Conservation (phyloP, 2,888 invertebrate species). For the Pseudococcus viburni region DNA sequence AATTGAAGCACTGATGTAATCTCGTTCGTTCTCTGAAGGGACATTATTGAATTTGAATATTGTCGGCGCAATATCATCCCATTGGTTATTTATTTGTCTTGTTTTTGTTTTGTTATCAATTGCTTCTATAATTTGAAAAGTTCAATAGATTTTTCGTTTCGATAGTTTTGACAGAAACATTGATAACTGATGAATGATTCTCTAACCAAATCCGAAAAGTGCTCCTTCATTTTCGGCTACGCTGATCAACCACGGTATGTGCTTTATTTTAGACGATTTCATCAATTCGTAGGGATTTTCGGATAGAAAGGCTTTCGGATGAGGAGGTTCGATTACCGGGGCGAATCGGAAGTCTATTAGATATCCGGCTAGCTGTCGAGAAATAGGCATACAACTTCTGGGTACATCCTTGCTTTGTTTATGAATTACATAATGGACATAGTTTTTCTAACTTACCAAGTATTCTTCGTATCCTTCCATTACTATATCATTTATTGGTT, state of each 20-base stretch:
- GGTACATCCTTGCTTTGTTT: too few relatives aligned
- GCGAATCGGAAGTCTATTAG: not conserved
- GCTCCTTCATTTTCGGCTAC: conserved; percentile 5
- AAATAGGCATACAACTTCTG: too few relatives aligned
- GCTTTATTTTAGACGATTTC: not conserved
- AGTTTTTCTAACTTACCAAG: too few relatives aligned
- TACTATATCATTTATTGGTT: too few relatives aligned
- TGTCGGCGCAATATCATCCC: not conserved
- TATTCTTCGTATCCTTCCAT: too few relatives aligned
- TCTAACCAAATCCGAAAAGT: not conserved
- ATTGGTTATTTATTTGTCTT: not conserved
- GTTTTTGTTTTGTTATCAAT: not conserved
- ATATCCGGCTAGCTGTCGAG: not conserved
- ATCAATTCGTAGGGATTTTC: not conserved
- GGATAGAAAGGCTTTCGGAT: not conserved
- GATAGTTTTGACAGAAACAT: not conserved
- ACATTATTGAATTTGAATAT: not conserved
- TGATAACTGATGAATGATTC: not conserved
- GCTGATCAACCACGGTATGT: not conserved
- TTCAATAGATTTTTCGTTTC: not conserved
- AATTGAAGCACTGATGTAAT: not conserved
- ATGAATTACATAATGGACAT: too few relatives aligned
- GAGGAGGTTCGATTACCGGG: not conserved
- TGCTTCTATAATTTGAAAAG: not conserved
- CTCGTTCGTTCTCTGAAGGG: not conserved